phyloP scores from a whole-genome alignment of 1,140 invertebrate genomes.

The Sycobia sp. region DNA sequence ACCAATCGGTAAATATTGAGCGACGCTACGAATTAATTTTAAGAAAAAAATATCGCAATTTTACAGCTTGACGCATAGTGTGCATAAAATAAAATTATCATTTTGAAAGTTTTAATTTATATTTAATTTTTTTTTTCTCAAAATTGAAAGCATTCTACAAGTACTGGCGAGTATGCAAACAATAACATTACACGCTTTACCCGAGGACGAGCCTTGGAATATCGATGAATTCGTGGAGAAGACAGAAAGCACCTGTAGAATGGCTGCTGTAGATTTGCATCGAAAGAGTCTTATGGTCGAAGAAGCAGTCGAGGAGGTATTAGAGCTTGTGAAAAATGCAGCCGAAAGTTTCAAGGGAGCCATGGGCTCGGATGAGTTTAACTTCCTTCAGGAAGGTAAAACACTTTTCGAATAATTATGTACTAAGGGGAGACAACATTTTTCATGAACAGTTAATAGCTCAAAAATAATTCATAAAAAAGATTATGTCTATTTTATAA shows the following conservation, averaged over 20 bases:
- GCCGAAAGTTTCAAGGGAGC: slow-evolving; percentile 64
- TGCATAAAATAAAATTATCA: too few relatives aligned
- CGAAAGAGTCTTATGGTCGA: slow-evolving; percentile 89
- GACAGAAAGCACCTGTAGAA: slow-evolving; percentile 75
- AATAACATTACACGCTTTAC: slow-evolving; percentile 79
- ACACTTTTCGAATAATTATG: background rate
- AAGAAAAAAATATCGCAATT: background rate
- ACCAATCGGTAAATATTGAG: slow-evolving; percentile 66
- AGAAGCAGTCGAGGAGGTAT: slow-evolving; percentile 89
- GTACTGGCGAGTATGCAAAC: slow-evolving; percentile 85
- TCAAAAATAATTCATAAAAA: background rate
- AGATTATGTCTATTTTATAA: too few relatives aligned
- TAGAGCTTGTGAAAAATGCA: slow-evolving; percentile 81
- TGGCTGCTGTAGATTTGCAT: slow-evolving; percentile 77
- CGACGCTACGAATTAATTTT: background rate
- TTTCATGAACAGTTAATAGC: background rate
- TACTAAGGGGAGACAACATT: background rate
- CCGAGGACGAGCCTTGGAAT: slow-evolving; percentile 82
- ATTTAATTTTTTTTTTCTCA: background rate
- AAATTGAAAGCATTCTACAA: slow-evolving; percentile 76
- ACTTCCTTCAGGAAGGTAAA: slow-evolving; percentile 53
- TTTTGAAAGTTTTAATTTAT: too few relatives aligned
- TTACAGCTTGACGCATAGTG: background rate
- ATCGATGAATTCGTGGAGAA: slow-evolving; percentile 85
- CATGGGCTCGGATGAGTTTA: slow-evolving; percentile 53